Evolutionary conservation across 2,113 vertebrate genomes (phyloP), one percentile per base, ranked within the genome.

Genomic region (Ariopsis seemanni): DNA sequence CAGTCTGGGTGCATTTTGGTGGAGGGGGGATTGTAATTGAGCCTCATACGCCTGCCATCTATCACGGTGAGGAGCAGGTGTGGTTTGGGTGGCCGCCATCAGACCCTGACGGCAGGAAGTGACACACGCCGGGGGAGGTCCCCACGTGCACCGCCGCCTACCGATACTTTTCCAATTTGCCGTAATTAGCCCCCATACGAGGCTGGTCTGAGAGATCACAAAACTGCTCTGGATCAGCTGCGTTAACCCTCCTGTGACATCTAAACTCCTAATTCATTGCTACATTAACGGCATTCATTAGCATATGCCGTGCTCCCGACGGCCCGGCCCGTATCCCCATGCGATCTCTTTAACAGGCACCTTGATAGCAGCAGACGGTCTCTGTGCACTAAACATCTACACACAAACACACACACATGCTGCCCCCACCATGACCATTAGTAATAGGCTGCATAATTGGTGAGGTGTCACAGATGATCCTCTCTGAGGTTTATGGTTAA

Each of bases 261-360:
- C 94, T 95, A 95, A 95, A 95, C 95, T 95, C 94, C 93, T 95
- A 95, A 95, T 95, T 96, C 94, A 95, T 95, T 94, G 95, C 93
- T 93, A 95, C 95, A 96, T 95, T 96, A 96, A 95, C 94, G 89
- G 92, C 92, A 93, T 93, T 94, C 93, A 95, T 95, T 95, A 95
- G 92, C 95, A 96, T 94, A 94, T 91, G 89, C 91, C 87, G 84
- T 69, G 60, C 91, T 80, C 77, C 93, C 88, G 89, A 48, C 25
- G 57, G 84, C 65, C 42, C 50, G 12, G 55, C 20, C 17, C 57
- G 88, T 91, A 93, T 91, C 78, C 91, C 93, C 91, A 89, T 86
- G 89, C 93, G 89, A 92, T 91, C 88, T 91, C 82, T 93, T 92
- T 81, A 92, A 92, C 85, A 89, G 91, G 89, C 91, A 87, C 85